A percentile compares a stretch with the other conserved stretches of the same genome.
phyloP scores from a whole-genome alignment of 2,113 vertebrate genomes.

The Callospermophilus lateralis region DNA sequence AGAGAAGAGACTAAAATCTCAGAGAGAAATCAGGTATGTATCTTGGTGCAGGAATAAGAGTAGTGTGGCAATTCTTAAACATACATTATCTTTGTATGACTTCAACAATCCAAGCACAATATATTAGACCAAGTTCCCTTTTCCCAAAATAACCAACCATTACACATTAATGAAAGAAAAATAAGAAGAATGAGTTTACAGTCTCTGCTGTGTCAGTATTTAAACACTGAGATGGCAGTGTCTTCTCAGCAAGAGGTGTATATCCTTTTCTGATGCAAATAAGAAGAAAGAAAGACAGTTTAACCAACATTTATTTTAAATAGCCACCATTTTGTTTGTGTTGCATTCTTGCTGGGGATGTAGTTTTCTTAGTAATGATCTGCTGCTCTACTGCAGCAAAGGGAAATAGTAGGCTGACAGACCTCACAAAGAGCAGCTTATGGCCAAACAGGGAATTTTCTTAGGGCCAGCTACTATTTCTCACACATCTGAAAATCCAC shows the following conservation, averaged over 20 bases:
- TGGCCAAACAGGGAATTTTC: slow-evolving; percentile 9
- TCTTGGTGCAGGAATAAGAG: neutral
- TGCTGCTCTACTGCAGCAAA: slow-evolving; percentile 22
- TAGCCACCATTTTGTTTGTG: neutral
- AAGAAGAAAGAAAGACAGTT: slow-evolving; percentile 4
- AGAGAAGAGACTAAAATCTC: neutral
- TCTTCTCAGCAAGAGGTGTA: slow-evolving; percentile 33
- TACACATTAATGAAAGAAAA: neutral
- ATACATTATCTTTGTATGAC: neutral
- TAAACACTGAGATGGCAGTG: neutral
- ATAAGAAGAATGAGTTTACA: neutral
- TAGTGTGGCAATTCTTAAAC: neutral
- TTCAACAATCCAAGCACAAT: neutral
- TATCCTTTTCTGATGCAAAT: slow-evolving; percentile 37
- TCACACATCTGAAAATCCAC: slow-evolving; percentile 50
- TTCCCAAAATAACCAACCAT: slow-evolving; percentile 27
- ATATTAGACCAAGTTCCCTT: neutral
- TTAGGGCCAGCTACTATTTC: slow-evolving; percentile 38
- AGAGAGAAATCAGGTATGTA: neutral
- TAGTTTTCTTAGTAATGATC: slow-evolving; percentile 55
- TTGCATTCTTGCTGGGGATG: slow-evolving; percentile 3
- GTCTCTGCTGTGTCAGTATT: neutral
- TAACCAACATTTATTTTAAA: slow-evolving; percentile 19
- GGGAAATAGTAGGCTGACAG: neutral
- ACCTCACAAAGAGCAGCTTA: slow-evolving; percentile 46